Base-by-base conservation (phyloP, 2,888 invertebrate genomes). In the Eristalinus sepulchralis region DNA sequence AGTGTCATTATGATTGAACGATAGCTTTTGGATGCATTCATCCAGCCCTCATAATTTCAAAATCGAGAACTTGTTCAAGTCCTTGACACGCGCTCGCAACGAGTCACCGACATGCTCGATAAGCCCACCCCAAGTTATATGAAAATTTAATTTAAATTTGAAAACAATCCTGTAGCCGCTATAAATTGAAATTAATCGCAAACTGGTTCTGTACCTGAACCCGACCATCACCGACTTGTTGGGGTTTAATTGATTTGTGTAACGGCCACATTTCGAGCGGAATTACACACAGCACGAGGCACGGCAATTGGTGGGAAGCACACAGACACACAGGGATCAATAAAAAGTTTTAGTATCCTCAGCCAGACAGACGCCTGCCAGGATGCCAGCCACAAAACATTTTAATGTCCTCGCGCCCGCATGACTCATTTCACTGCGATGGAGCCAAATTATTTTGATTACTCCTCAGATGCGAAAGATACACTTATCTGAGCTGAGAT, bases 1-100 rank as follows among this genome's bases (percentile, higher is more conserved):
- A 83, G 83, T 78, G 72, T 78, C 83, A 83, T 83, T 78, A 83
- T 78, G 83, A 83, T 78, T 83, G 79, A 83, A 55, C 73, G 63
- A 62, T 60, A 47, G 60, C 62, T 67, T 70, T 24, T 47, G 63
- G 47, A 67, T 68, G 53, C 55, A 60, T 39, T 17, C 47, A 47
- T 8, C 17, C 47, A 47, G n/a, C 47, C 47, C 47, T 60, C 31
- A 31, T 60, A 17, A 31, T 27, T 60, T 31, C 17, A 55, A n/a
- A 55, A 34, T 36, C n/a, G 53, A 64, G 39, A 66, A 75, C 73
- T 75, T 59, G 75, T 75, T 75, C 39, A 53, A 22, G 75, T 66
- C 75, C 66, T 75, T 75, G 75, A 24, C 57, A 75, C 63, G 63
- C 73, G 53, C 63, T 63, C 11, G 55, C 47, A 72, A 33, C 8